Conservation (phyloP, 2,113 vertebrate species). For the Furnarius figulus region DNA sequence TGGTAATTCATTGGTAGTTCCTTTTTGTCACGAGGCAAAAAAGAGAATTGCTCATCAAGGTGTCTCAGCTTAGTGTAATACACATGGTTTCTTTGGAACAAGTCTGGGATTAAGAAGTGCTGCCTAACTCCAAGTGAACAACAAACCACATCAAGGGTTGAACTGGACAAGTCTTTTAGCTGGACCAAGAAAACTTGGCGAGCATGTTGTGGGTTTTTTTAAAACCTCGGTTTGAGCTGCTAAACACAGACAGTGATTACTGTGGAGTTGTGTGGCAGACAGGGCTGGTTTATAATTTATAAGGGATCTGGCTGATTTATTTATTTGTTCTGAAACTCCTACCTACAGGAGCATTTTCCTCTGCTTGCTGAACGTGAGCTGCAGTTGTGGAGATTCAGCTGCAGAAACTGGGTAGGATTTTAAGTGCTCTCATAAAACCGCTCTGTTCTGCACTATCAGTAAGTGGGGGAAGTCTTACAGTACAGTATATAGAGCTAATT, state of each 20-base stretch:
- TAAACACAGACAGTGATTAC: neutral
- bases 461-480: neutral
- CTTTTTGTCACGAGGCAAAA: neutral
- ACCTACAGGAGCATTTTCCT: neutral
- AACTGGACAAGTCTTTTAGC: neutral
- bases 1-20: neutral
- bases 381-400: neutral
- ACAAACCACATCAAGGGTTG: neutral
- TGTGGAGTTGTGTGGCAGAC: neutral
- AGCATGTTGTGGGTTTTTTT: neutral
- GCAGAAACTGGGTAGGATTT: neutral
- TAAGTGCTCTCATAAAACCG: neutral
- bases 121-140: neutral
- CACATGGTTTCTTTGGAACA: neutral
- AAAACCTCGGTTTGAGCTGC: neutral
- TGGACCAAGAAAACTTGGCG: neutral
- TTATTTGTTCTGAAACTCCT: neutral
- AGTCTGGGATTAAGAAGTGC: neutral
- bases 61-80: neutral
- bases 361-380: neutral
- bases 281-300: neutral
- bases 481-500: neutral
- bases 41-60: neutral
- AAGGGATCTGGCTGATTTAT: neutral
- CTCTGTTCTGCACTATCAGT: neutral